Conservation (phyloP, 1,140 invertebrate genomes). For the Battus philenor region DNA sequence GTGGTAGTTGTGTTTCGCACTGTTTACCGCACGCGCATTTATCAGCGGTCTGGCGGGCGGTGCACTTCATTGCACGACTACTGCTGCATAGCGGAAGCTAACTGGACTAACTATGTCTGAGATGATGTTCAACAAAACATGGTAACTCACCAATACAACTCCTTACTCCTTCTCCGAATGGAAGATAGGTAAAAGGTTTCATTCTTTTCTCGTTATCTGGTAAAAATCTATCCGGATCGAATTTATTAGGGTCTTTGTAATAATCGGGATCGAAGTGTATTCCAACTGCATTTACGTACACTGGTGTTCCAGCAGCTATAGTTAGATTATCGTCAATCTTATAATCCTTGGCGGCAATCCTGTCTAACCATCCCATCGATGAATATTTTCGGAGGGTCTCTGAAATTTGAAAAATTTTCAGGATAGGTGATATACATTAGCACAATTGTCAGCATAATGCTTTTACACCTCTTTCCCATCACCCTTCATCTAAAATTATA, state of each 20-base stretch:
- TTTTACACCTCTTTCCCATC: too few species aligned
- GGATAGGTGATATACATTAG: too few species aligned
- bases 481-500: too few species aligned
- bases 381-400: conserved; percentile 77
- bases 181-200: background rate
- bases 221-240: conserved; percentile 76
- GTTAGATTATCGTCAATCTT: conserved; percentile 54
- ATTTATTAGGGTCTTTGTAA: conserved; percentile 74
- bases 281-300: conserved; percentile 40
- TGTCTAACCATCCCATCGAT: conserved; percentile 61
- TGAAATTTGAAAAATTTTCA: too few species aligned
- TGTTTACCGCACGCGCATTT: too few species aligned
- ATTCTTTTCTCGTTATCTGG: conserved; percentile 48
- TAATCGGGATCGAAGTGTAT: conserved; percentile 74
- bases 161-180: conserved; percentile 6
- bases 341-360: conserved; percentile 55
- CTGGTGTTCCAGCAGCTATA: conserved; percentile 42
- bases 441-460: too few species aligned
- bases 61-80: too few species aligned
- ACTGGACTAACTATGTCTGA: too few species aligned
- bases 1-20: too few species aligned
- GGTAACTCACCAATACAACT: conserved; percentile 14
- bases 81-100: too few species aligned
- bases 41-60: too few species aligned
- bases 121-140: too few species aligned